Percentiles rank a stretch among this genome's conserved stretches.
Evolutionary conservation across 2,113 vertebrate genomes (phyloP).

Genomic region (Diadophis punctatus): DNA sequence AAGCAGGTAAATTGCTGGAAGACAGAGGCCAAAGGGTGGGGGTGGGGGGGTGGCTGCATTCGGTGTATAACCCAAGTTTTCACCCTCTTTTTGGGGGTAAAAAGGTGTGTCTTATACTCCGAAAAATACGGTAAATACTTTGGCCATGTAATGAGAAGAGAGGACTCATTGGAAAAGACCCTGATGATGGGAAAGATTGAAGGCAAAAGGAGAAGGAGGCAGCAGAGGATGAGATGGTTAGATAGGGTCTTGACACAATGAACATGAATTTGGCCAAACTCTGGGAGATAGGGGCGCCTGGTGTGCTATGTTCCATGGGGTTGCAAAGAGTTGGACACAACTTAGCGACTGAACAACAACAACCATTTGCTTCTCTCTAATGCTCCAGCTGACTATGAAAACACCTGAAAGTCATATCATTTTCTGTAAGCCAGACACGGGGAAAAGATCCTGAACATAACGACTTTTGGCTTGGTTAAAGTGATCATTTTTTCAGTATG

Average conservation of each 20-base stretch:
- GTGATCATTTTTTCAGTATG: not conserved
- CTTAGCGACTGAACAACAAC: not conserved
- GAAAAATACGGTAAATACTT: too few species aligned
- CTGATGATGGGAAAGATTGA: not conserved
- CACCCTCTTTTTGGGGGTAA: too few species aligned
- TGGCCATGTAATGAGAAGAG: not conserved
- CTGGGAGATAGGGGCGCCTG: too few species aligned
- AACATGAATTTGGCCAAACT: not conserved
- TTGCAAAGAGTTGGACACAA: too few species aligned
- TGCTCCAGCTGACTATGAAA: not conserved
- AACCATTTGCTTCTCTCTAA: not conserved
- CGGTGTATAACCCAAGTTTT: too few species aligned
- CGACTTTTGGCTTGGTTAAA: not conserved
- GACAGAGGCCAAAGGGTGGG: too few species aligned
- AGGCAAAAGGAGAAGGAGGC: not conserved
- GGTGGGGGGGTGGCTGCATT: too few species aligned
- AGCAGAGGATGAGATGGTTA: not conserved
- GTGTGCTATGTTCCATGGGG: not conserved
- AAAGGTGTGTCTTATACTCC: too few species aligned
- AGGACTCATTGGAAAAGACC: not conserved
- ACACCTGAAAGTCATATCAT: not conserved
- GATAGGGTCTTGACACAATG: not conserved
- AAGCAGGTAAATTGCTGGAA: too few species aligned
- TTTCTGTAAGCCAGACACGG: not conserved
- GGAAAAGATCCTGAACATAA: not conserved